Evolutionary conservation across 2,113 vertebrate genomes (phyloP).

Genomic region (Triplophysa tibetana): DNA sequence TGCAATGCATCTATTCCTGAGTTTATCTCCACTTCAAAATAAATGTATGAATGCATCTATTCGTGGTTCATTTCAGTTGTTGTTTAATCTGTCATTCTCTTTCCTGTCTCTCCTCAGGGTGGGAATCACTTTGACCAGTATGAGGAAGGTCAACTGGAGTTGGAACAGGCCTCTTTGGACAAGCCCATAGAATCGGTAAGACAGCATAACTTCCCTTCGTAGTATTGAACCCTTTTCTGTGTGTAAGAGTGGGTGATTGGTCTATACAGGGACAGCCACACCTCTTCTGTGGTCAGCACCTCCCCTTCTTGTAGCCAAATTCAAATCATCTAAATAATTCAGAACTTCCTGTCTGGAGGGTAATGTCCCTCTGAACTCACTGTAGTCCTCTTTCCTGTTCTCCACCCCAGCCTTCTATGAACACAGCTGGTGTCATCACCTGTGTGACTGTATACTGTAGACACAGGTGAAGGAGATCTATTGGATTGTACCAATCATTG

Average conservation of each 20-base stretch:
- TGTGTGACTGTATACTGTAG: constrained; percentile 32
- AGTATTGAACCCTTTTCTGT: constrained; percentile 64
- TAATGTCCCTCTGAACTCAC: not conserved
- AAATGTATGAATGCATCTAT: too few relatives aligned
- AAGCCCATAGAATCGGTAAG: constrained; percentile 99
- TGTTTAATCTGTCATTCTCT: not conserved
- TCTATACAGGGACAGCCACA: constrained; percentile 69
- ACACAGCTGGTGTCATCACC: constrained; percentile 36
- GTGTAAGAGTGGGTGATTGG: constrained; percentile 79
- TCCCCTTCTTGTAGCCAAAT: constrained; percentile 42
- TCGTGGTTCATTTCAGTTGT: not conserved
- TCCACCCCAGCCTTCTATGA: constrained; percentile 17
- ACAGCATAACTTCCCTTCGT: constrained; percentile 60
- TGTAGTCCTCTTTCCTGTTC: constrained; percentile 18
- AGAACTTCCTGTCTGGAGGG: not conserved
- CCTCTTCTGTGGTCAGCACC: constrained; percentile 57
- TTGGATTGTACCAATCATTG: constrained; percentile 54
- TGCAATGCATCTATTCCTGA: too few relatives aligned
- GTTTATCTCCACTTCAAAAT: too few relatives aligned
- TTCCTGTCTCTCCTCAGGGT: constrained; percentile 75
- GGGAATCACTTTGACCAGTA: constrained; percentile 99
- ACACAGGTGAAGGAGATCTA: constrained; percentile 42
- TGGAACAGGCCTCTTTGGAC: constrained; percentile 97
- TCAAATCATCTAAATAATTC: not conserved
- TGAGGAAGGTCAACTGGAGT: constrained; percentile 98